These are phyloP conservation scores for Notolabrus celidotus DNA, from an alignment of 2,797 vertebrate species.

Conservation along the genomic window DNA sequence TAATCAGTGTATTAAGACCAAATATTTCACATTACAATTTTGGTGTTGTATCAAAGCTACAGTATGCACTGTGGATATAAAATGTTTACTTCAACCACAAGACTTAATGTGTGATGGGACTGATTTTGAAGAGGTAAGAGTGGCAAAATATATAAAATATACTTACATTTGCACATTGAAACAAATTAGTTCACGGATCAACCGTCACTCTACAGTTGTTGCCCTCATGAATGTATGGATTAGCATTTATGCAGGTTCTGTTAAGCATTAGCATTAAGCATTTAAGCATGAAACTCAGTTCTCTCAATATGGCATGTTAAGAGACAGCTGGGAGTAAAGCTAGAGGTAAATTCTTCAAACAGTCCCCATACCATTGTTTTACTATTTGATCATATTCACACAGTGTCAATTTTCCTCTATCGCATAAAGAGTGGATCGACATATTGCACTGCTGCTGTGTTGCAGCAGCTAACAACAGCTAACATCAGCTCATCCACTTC, in stretches of 20 bases:
- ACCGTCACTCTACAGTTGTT: slow-evolving; percentile 57
- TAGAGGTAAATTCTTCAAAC: neutral
- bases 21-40: slow-evolving; percentile 27
- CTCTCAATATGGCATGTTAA: neutral
- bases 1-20: slow-evolving; percentile 25
- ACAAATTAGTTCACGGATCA: slow-evolving; percentile 69
- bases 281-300: slow-evolving; percentile 1
- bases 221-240: slow-evolving; percentile 15
- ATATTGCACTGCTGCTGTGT: too few species aligned
- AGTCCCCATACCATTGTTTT: neutral
- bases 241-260: slow-evolving; percentile 33
- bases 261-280: slow-evolving; percentile 36
- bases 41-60: slow-evolving; percentile 13
- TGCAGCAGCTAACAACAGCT: too few species aligned
- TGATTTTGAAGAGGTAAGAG: slow-evolving; percentile 50
- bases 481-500: neutral
- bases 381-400: neutral
- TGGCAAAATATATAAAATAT: slow-evolving; percentile 52
- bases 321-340: slow-evolving; percentile 14
- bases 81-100: slow-evolving; percentile 17
- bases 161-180: slow-evolving; percentile 71
- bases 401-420: too few species aligned
- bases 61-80: slow-evolving; percentile 20
- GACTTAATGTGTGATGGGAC: slow-evolving; percentile 20
- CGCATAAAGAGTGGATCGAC: too few species aligned